Conservation (phyloP, 2,888 invertebrate genomes). For the Ceriagrion tenellum region DNA sequence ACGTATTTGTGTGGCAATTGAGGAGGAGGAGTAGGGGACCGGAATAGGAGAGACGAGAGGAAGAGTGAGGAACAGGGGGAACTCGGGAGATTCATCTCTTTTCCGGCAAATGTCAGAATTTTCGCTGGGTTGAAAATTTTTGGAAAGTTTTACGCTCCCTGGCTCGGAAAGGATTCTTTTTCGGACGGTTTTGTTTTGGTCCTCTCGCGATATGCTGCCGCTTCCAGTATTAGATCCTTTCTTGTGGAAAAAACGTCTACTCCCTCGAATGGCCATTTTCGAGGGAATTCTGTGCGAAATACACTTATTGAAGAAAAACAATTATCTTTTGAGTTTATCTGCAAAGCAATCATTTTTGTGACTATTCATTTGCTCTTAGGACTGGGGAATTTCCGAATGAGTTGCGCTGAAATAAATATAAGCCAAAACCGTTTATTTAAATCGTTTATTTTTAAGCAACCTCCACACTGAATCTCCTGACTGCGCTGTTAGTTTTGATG, state of each 20-base stretch:
- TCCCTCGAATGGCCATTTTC: neutral
- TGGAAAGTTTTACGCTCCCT: constrained; percentile 63
- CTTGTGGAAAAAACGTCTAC: constrained; percentile 48
- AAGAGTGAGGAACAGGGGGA: neutral
- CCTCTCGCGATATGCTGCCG: constrained; percentile 6
- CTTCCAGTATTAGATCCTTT: constrained; percentile 31
- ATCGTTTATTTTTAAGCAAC: neutral
- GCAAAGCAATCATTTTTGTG: constrained; percentile 45
- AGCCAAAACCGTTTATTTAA: neutral
- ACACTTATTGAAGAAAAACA: constrained; percentile 42
- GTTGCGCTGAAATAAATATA: neutral
- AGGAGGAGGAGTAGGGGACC: neutral
- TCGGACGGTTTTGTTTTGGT: constrained; percentile 57
- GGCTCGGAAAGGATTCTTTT: constrained; percentile 58
- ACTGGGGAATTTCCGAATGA: constrained; percentile 36
- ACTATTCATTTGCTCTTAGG: neutral
- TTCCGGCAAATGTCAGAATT: constrained; percentile 64
- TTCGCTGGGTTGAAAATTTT: constrained; percentile 63
- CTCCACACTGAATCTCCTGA: neutral
- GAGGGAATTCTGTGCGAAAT: neutral
- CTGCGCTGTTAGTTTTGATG: neutral
- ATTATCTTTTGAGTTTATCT: constrained; percentile 47
- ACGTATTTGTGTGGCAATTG: constrained; percentile 35
- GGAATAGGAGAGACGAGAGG: neutral
- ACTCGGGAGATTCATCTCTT: constrained; percentile 62